Evolutionary conservation across 2,888 invertebrate species (phyloP).

Genomic region (Anaspis maculata): DNA sequence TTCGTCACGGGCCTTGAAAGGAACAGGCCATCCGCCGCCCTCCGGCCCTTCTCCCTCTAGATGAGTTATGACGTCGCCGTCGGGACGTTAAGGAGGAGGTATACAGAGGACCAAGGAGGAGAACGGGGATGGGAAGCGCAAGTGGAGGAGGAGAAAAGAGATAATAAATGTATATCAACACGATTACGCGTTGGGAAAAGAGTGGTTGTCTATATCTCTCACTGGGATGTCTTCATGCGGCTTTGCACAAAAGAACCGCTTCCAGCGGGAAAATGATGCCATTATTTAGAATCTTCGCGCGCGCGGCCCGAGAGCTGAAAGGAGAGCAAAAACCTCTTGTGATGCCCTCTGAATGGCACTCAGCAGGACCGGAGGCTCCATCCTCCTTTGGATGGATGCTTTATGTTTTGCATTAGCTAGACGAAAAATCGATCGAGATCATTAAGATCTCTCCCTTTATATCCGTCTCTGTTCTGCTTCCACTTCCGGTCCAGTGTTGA

Average conservation of each 20-base stretch:
- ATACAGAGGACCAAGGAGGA: background rate
- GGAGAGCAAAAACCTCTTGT: slow-evolving; percentile 14
- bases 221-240: slow-evolving; percentile 24
- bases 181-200: slow-evolving; percentile 14
- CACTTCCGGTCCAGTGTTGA: too few species aligned
- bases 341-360: slow-evolving; percentile 16
- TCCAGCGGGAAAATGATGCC: slow-evolving; percentile 26
- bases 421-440: too few species aligned
- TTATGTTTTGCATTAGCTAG: too few species aligned
- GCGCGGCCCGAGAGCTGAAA: too few species aligned
- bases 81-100: slow-evolving; percentile 1
- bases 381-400: too few species aligned
- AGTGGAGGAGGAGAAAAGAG: slow-evolving; percentile 7
- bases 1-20: slow-evolving; percentile 19
- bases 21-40: too few species aligned
- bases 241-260: slow-evolving; percentile 26
- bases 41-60: slow-evolving; percentile 14
- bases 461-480: slow-evolving; percentile 11
- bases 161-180: slow-evolving; percentile 21
- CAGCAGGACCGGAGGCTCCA: too few species aligned
- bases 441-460: slow-evolving; percentile 15
- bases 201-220: slow-evolving; percentile 19
- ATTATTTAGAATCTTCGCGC: slow-evolving; percentile 27
- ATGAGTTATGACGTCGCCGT: slow-evolving; percentile 22
- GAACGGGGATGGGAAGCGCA: slow-evolving; percentile 18